Base-by-base conservation (phyloP, 2,797 vertebrate genomes). In the Molossus molossus region DNA sequence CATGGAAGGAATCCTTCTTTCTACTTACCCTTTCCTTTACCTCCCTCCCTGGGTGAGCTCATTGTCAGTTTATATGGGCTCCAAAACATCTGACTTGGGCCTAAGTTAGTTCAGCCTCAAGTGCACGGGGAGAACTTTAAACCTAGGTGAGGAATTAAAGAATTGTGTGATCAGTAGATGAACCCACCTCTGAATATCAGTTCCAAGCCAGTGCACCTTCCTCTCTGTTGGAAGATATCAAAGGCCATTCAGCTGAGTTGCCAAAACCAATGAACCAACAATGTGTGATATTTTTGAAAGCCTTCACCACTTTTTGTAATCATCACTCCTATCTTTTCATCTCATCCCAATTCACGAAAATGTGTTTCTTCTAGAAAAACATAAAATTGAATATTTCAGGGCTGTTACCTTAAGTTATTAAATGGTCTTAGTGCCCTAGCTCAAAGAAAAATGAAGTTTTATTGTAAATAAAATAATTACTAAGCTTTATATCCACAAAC, bases 221-320 rank as follows among this genome's bases (percentile, higher is more conserved):
- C 23, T 60, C 40, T 89, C 81, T 58, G 12, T 62, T 33, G 40
- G 50, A 15, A 94, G 40, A 79, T 23, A 62, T 62, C 69, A 96
- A 64, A 75, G 29, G 29, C 20, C 60, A 58, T 57, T 62, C 29
- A 62, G 33, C 25, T 67, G 33, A 45, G 37, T 76, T 90, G 17
- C 33, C 88, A 58, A 89, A 92, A 58, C 23, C 37, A 95, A 33
- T 33, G 33, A 72, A 72, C 23, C 11, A 50, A 77, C 20, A 45
- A 60, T 17, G 58, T 87, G n/a, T 23, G 21, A 40, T 50, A 37
- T 11, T 93, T 93, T 73, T 90, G 27, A 95, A 95, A 95, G 23
- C 6, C 69, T 92, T 93, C 6, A 17, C 29, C 40, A 40, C 15
- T 70, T 83, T 60, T 64, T 58, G 3, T 25, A 37, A n/a, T 70